Evolutionary conservation across 2,888 invertebrate species (phyloP), one percentile per base, ranked within the genome.

Genomic region (Drosophila antonietae): DNA sequence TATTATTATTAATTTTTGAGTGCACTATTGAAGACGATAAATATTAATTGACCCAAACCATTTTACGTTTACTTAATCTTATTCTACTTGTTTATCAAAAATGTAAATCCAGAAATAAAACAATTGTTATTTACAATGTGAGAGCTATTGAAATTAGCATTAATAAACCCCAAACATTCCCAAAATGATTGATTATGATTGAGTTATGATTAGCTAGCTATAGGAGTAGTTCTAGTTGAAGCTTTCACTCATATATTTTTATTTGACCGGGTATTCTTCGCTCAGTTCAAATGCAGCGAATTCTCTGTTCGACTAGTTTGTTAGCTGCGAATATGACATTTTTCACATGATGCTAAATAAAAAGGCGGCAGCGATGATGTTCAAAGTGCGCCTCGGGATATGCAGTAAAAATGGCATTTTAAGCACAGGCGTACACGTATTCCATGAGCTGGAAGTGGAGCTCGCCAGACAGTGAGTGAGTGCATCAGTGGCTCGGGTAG

Each of bases 371-470:
- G 52, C 35, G 51, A 61, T 73, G 71, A 67, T 59, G 69, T 61
- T 68, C 70, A 69, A 73, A 76, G 78, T 72, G 69, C 73, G 83
- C 84, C 88, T 77, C 63, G 88, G 86, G 86, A 86, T 80, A 79
- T 86, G 88, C 88, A 88, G 78, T 46, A 75, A 76, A 78, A 88
- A 88, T 78, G 88, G 71, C 83, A 68, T 72, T 81, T 77, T 58
- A 43, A 72, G 66, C 78, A 68, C 64, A 64, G 58, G 52, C 72
- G 58, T 69, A 62, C 83, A 66, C 86, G 75, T 71, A 78, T 63
- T 63, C 66, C 58, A 66, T 75, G 75, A 64, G 63, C 58, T 56
- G 65, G 73, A 80, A 77, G 68, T 74, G 71, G 68, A 77, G 71
- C 62, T 70, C 66, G 66, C 67, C 71, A n/a, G 47, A 5, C 15